Conservation (phyloP, 2,888 invertebrate species). For the Spisula solida region DNA sequence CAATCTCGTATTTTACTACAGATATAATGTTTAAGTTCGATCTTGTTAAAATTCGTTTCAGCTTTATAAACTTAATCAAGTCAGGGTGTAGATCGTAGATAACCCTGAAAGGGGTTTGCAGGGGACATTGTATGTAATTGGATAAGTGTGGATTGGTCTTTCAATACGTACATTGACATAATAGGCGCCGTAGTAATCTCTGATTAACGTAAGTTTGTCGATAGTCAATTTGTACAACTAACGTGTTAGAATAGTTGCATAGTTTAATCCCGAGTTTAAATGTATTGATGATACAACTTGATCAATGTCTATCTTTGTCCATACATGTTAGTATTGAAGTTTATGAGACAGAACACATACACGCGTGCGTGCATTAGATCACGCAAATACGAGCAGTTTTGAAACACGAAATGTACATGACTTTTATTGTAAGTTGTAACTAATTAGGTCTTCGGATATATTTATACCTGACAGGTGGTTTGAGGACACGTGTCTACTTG, state of each 20-base stretch:
- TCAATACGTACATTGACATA: slow-evolving; percentile 6
- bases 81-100: neutral
- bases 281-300: neutral
- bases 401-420: neutral
- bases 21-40: neutral
- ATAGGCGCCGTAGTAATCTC: neutral
- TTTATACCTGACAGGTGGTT: no score
- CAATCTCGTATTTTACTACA: neutral
- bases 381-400: neutral
- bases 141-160: neutral
- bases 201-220: neutral
- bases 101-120: neutral
- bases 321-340: neutral
- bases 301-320: neutral
- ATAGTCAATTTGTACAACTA: neutral
- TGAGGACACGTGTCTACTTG: no score
- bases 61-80: slow-evolving; percentile 4
- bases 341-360: neutral
- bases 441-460: no score
- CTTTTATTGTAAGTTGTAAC: neutral
- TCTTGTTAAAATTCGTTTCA: slow-evolving; percentile 17
- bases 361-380: neutral
- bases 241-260: neutral
- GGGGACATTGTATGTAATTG: neutral
- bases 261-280: neutral